Evolutionary conservation across 2,113 vertebrate species (phyloP).

Genomic region (Lagopus muta): DNA sequence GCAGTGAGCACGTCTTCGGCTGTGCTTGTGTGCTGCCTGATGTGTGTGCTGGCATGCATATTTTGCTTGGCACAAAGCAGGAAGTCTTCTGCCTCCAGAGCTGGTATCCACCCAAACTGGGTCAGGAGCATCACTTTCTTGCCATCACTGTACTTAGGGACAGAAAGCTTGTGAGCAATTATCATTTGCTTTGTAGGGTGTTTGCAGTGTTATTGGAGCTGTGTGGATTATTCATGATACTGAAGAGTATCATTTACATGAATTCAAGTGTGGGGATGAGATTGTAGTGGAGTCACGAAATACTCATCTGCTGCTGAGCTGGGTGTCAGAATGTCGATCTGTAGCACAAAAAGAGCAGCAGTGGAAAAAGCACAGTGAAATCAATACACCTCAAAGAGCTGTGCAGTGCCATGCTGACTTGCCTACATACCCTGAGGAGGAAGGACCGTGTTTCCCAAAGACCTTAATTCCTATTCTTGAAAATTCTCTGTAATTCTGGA

Average conservation of each 20-base stretch:
- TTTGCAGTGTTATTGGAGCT: neutral
- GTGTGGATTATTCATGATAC: neutral
- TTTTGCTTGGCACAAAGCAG: neutral
- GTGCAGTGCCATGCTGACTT: neutral
- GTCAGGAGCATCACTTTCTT: neutral
- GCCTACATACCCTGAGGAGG: neutral
- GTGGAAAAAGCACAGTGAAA: neutral
- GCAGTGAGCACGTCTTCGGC: rapidly evolving
- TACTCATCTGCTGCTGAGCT: neutral
- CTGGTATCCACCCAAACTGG: neutral
- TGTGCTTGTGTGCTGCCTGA: neutral
- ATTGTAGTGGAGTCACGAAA: neutral
- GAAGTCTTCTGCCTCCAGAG: neutral
- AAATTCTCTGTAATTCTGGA: neutral
- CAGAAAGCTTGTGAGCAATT: neutral
- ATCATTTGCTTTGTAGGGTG: neutral
- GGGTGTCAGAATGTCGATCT: neutral
- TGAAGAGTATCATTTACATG: neutral
- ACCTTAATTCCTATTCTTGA: neutral
- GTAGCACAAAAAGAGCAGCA: neutral
- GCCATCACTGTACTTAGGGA: neutral
- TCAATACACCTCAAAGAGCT: conserved; percentile 2
- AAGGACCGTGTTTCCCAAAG: neutral
- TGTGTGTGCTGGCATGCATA: neutral
- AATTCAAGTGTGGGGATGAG: neutral